phyloP scores from a whole-genome alignment of 92 coral and sea anemone genomes.

The Palythoa grandiflora region DNA sequence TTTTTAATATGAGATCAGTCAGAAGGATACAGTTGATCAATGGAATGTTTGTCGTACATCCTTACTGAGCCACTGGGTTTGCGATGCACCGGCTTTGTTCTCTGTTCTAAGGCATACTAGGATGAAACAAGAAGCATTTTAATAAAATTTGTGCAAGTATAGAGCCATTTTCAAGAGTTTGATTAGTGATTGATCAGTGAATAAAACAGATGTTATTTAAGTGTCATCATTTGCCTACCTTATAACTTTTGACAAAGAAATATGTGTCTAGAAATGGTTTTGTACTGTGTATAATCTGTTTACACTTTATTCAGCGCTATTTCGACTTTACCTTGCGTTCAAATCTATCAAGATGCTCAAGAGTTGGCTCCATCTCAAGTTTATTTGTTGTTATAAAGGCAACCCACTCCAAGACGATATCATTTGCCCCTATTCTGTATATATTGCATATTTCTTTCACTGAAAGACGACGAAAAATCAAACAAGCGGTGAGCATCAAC shows the following conservation, averaged over 20 bases:
- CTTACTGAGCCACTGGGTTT: neutral
- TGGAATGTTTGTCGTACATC: constrained; percentile 26
- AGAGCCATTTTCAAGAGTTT: no score
- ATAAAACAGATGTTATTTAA: no score
- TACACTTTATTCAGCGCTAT: neutral
- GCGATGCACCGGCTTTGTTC: neutral
- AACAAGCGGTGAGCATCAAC: neutral
- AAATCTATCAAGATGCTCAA: constrained; percentile 69
- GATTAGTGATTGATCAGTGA: no score
- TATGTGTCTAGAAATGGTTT: no score
- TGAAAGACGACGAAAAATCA: constrained; percentile 23
- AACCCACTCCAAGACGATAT: constrained; percentile 85
- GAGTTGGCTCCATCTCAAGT: constrained; percentile 64
- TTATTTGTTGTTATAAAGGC: constrained; percentile 61
- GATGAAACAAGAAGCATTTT: neutral
- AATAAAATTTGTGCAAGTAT: neutral
- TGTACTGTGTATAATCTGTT: no score
- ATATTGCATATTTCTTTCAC: constrained; percentile 84
- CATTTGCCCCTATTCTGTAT: constrained; percentile 62
- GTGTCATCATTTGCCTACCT: no score
- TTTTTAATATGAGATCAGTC: neutral
- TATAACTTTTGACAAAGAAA: no score
- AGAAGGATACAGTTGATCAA: constrained; percentile 39
- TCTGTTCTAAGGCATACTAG: neutral
- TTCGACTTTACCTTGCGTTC: constrained; percentile 77